Conservation (phyloP, 2,797 vertebrate genomes). For the Poeciliopsis gracilis region DNA sequence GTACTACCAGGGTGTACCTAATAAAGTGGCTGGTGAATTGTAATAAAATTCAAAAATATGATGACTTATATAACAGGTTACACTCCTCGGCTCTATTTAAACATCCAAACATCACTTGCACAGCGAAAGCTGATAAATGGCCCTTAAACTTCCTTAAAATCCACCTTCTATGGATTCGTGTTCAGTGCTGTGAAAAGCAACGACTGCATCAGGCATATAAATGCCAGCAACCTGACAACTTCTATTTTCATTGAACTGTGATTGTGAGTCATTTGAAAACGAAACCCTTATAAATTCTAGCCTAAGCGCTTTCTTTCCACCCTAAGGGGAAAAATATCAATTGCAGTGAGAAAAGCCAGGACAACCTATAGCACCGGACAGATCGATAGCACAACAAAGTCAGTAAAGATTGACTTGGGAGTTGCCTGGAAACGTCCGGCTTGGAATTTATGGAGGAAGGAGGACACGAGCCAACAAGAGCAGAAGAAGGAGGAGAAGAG, state of each 20-base stretch:
- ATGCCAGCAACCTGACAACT: constrained; percentile 40
- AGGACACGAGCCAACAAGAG: constrained; percentile 38
- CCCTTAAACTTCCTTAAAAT: constrained; percentile 35
- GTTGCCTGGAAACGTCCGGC: constrained; percentile 64
- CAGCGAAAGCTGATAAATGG: constrained; percentile 52
- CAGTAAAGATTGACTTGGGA: constrained; percentile 77
- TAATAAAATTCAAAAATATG: not conserved
- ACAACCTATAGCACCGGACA: constrained; percentile 71
- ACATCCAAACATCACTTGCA: constrained; percentile 44
- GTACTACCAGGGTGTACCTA: not conserved
- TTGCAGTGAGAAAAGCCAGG: constrained; percentile 60
- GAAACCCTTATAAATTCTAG: constrained; percentile 63
- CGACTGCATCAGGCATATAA: constrained; percentile 37
- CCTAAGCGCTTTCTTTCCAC: constrained; percentile 57
- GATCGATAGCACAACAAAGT: constrained; percentile 76
- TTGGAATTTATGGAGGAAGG: constrained; percentile 65
- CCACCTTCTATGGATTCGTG: constrained; percentile 24
- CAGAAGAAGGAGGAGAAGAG: constrained; percentile 39
- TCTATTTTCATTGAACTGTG: constrained; percentile 53
- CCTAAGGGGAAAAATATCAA: constrained; percentile 65
- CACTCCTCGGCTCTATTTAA: constrained; percentile 33
- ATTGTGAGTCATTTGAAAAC: constrained; percentile 71
- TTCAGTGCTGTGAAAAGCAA: constrained; percentile 21
- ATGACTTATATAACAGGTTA: not conserved
- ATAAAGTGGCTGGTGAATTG: not conserved